Conservation (phyloP, 2,113 vertebrate genomes). For the Colaptes auratus region DNA sequence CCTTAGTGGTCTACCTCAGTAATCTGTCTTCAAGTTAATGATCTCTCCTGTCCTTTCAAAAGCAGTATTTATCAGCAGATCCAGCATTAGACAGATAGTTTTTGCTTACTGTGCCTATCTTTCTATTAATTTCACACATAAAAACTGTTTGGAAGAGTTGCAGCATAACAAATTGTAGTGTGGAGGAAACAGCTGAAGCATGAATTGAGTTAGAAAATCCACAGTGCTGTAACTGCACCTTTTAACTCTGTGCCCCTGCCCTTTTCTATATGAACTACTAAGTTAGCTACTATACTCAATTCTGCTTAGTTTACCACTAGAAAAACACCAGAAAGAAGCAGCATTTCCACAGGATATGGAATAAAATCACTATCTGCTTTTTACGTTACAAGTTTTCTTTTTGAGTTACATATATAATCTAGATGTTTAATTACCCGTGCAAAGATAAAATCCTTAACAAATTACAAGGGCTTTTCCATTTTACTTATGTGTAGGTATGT, state of each 20-base stretch:
- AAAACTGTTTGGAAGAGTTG: background rate
- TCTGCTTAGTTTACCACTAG: background rate
- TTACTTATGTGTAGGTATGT: background rate
- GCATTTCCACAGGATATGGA: background rate
- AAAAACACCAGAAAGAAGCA: background rate
- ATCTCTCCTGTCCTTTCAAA: background rate
- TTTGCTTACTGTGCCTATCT: background rate
- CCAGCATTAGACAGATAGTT: background rate
- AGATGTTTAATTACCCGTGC: background rate
- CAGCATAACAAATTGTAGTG: background rate
- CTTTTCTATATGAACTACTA: background rate
- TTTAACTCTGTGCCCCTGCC: background rate
- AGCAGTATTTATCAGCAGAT: background rate
- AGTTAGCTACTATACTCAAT: background rate
- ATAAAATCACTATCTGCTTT: background rate
- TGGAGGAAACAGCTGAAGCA: background rate
- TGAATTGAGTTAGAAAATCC: background rate
- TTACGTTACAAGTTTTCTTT: background rate
- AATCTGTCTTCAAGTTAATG: background rate
- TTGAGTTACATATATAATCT: background rate
- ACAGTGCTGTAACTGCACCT: background rate
- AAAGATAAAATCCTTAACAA: background rate
- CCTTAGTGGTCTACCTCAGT: background rate
- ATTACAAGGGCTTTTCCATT: background rate
- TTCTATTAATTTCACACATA: background rate